Base-by-base conservation (phyloP, 2,113 vertebrate genomes). In the Thomomys bottae region DNA sequence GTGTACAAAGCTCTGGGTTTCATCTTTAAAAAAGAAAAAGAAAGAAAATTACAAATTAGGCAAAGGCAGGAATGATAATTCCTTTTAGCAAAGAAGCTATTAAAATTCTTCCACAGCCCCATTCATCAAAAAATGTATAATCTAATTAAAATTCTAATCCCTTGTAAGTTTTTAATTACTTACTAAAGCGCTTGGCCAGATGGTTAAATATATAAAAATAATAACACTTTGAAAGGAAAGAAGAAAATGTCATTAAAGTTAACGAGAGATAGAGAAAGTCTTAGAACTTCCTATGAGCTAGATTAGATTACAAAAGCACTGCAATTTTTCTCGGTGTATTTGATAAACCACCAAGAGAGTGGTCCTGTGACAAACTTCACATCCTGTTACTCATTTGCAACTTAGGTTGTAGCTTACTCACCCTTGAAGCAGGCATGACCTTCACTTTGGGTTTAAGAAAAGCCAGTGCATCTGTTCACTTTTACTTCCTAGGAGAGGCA, bases 131-230 rank as follows among this genome's bases (percentile, higher is more conserved):
- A 90, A 78, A 34, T 76, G 38, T 94, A 81, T 81, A 83, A 67
- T 80, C 81, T 87, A 91, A 96, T 95, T 93, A 95, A 95, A 94
- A 86, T 94, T 88, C 83, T 72, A 90, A 95, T 71, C 40, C 68
- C 63, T 71, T 84, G 45, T 70, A 87, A 87, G 86, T 7, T 88
- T 95, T 96, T 93, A 96, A 96, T 96, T 94, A 92, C 92, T 94
- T 92, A 59, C 79, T 84, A 81, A 92, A 92, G 88, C 59, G 84
- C 45, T 96, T 63, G 59, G 88, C 83, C 94, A 96, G 90, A 96
- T 95, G 94, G 92, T 63, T 93, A 81, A 94, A 83, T 85, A 84
- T 94, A 93, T 94, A 92, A 94, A 95, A 95, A 87, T 78, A 94
- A 93, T 88, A 95, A 91, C 80, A 82, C 84, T 92, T 88, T 90